Evolutionary conservation across 1,140 invertebrate genomes (phyloP).

Genomic region (Condylostylus longicornis): DNA sequence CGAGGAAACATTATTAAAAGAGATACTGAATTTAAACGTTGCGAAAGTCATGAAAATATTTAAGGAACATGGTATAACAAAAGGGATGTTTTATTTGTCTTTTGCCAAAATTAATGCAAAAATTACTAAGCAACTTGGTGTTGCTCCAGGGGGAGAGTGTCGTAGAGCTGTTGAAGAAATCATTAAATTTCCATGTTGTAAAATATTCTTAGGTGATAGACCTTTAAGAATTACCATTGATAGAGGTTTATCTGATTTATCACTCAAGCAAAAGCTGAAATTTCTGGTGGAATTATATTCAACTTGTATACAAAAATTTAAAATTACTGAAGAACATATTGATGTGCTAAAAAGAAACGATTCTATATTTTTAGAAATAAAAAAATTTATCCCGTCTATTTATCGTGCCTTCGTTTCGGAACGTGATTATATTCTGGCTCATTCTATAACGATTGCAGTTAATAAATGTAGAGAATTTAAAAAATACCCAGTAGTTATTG

Average conservation of each 20-base stretch:
- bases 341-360: too few relatives aligned
- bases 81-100: conserved; percentile 75
- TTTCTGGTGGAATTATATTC: too few relatives aligned
- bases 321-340: too few relatives aligned
- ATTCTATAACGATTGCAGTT: conserved; percentile 65
- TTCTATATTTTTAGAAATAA: too few relatives aligned
- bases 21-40: conserved; percentile 68
- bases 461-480: conserved; percentile 20
- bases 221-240: conserved; percentile 77
- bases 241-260: conserved; percentile 63
- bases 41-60: conserved; percentile 39
- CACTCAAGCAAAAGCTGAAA: too few relatives aligned
- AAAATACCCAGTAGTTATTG: conserved; percentile 43
- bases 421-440: conserved; percentile 70
- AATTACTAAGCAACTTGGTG: conserved; percentile 76
- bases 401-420: conserved; percentile 80
- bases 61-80: conserved; percentile 50
- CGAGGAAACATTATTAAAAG: conserved; percentile 70
- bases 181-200: conserved; percentile 56
- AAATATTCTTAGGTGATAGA: conserved; percentile 70
- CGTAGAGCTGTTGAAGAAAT: conserved; percentile 72
- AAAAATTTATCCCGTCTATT: conserved; percentile 77
- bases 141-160: conserved; percentile 90
- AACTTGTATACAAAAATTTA: too few relatives aligned
- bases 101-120: conserved; percentile 77